phyloP scores from a whole-genome alignment of 2,888 invertebrate species.

The Chamaedrilus cognettii region DNA sequence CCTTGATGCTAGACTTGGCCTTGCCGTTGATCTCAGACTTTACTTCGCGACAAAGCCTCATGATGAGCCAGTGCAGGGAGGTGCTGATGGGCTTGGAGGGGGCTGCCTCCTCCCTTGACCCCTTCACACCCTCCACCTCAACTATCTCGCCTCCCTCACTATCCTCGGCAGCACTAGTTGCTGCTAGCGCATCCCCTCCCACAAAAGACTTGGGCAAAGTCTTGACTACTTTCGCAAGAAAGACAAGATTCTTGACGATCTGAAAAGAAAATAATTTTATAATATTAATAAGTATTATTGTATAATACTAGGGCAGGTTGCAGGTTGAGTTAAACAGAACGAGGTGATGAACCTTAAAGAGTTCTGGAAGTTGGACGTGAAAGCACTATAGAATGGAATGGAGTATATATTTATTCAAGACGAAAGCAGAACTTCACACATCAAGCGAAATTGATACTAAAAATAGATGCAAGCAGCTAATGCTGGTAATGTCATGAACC shows the following conservation, averaged over 20 bases:
- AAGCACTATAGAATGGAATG: no score
- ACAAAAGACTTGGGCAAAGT: background rate
- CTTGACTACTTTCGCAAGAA: slow-evolving; percentile 65
- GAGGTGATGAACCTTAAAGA: no score
- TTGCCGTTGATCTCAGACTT: slow-evolving; percentile 78
- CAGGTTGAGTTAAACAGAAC: no score
- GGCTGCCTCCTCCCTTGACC: slow-evolving; percentile 26
- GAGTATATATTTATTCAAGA: no score
- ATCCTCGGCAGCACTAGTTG: no score
- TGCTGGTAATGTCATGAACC: no score
- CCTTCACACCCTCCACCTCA: slow-evolving; percentile 21
- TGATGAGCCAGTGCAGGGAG: slow-evolving; percentile 60
- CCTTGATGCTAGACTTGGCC: slow-evolving; percentile 71
- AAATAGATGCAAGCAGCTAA: no score
- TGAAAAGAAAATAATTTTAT: no score
- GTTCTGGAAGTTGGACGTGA: no score
- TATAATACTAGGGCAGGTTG: background rate
- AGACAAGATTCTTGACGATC: slow-evolving; percentile 68
- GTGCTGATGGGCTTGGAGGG: background rate
- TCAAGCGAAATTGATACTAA: no score
- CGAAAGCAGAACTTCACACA: no score
- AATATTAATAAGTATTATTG: background rate
- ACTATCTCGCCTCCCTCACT: no score
- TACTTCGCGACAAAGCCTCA: slow-evolving; percentile 74
- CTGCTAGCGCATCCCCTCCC: background rate